These are phyloP conservation scores for Planococcus citri DNA, from an alignment of 1,140 invertebrate species.

Conservation along the genomic window DNA sequence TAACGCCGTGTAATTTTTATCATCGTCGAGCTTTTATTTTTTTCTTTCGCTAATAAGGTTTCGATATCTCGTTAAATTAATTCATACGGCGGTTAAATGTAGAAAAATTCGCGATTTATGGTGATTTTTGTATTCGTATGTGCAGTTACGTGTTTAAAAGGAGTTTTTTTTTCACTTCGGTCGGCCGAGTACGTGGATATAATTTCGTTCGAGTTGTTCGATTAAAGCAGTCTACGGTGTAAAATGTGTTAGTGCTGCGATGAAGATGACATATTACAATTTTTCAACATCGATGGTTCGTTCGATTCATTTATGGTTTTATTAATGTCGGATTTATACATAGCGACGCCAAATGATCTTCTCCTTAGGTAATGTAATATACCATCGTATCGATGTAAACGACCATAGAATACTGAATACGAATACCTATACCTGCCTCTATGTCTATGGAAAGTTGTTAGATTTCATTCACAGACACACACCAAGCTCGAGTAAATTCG, in stretches of 20 bases:
- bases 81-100: background rate
- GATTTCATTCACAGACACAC: no score
- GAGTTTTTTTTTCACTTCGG: background rate
- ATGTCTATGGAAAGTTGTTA: background rate
- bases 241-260: no score
- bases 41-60: background rate
- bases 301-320: background rate
- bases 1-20: background rate
- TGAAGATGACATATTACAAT: background rate
- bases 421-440: no score
- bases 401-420: no score
- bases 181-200: background rate
- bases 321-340: background rate
- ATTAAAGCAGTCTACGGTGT: no score
- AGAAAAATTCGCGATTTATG: background rate
- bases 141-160: background rate
- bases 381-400: background rate
- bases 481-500: background rate
- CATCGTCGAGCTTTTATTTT: background rate
- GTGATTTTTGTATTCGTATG: background rate
- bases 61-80: background rate
- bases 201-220: background rate
- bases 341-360: background rate
- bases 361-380: background rate
- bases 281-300: background rate